A percentile compares a stretch with the other conserved stretches of the same genome.
phyloP scores from a whole-genome alignment of 2,888 invertebrate genomes.

The Druceiella hillmani region DNA sequence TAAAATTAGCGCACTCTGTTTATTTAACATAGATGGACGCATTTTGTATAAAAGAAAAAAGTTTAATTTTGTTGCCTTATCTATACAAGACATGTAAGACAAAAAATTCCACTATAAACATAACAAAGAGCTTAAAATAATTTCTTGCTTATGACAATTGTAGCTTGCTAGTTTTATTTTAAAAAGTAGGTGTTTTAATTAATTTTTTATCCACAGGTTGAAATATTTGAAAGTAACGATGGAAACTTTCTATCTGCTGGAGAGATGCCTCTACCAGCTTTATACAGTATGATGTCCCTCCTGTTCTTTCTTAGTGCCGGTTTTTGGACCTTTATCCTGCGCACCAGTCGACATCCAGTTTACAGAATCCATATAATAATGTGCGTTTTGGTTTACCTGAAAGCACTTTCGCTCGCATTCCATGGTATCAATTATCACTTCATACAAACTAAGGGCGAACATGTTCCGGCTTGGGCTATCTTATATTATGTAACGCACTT shows the following conservation, averaged over 20 bases:
- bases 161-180: conserved; percentile 1
- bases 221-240: conserved; percentile 81
- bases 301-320: conserved; percentile 85
- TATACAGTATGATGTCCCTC: conserved; percentile 89
- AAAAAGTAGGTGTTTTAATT: background rate
- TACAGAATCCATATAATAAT: conserved; percentile 96
- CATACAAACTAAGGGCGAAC: conserved; percentile 87
- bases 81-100: too few relatives aligned
- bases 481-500: conserved; percentile 97
- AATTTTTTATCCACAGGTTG: conserved; percentile 53
- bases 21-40: too few relatives aligned
- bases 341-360: conserved; percentile 76
- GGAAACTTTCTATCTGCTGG: conserved; percentile 91
- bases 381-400: conserved; percentile 88
- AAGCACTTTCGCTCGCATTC: conserved; percentile 87
- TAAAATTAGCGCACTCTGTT: too few relatives aligned
- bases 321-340: conserved; percentile 87
- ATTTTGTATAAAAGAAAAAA: too few relatives aligned
- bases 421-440: conserved; percentile 94
- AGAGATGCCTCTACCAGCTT: conserved; percentile 89
- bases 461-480: conserved; percentile 96
- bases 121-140: too few relatives aligned
- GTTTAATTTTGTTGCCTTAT: too few relatives aligned
- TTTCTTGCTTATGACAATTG: too few relatives aligned
- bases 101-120: too few relatives aligned